Percentiles rank a stretch among this genome's conserved stretches.
Evolutionary conservation across 2,888 invertebrate species (phyloP).

Genomic region (Eupeodes latifasciatus): DNA sequence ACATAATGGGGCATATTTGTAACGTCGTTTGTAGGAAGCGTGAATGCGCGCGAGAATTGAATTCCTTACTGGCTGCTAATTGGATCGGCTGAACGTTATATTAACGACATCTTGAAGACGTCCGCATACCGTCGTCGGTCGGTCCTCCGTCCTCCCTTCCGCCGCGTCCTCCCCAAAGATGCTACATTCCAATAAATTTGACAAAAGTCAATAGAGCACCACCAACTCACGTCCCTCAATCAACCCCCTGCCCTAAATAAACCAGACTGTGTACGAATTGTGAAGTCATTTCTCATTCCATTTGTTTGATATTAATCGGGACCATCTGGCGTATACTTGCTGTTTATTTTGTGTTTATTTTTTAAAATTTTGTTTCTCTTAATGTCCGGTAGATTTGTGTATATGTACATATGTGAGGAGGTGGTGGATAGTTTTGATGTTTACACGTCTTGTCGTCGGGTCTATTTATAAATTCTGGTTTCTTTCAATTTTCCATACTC

Average conservation of each 20-base stretch:
- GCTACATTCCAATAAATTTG: slow-evolving; percentile 37
- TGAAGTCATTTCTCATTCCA: slow-evolving; percentile 36
- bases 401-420: neutral
- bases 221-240: neutral
- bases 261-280: slow-evolving; percentile 37
- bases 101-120: slow-evolving; percentile 11
- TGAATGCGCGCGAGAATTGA: slow-evolving; percentile 59
- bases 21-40: slow-evolving; percentile 23
- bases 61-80: slow-evolving; percentile 56
- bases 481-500: neutral
- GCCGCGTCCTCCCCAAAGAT: neutral
- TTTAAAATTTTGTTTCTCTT: neutral
- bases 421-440: slow-evolving; percentile 56
- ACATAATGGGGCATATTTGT: slow-evolving; percentile 15
- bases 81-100: slow-evolving; percentile 42
- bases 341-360: slow-evolving; percentile 20
- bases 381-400: neutral
- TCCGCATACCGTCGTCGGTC: neutral
- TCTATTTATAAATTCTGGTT: slow-evolving; percentile 63
- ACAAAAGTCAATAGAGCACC: slow-evolving; percentile 31
- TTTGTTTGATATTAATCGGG: slow-evolving; percentile 38
- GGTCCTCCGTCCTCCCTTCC: no score
- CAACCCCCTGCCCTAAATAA: neutral
- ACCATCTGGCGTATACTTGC: slow-evolving; percentile 64
- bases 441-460: slow-evolving; percentile 39